These are phyloP conservation scores for Anastrepha ludens DNA, from an alignment of 1,140 invertebrate genomes.

Conservation along the genomic window DNA sequence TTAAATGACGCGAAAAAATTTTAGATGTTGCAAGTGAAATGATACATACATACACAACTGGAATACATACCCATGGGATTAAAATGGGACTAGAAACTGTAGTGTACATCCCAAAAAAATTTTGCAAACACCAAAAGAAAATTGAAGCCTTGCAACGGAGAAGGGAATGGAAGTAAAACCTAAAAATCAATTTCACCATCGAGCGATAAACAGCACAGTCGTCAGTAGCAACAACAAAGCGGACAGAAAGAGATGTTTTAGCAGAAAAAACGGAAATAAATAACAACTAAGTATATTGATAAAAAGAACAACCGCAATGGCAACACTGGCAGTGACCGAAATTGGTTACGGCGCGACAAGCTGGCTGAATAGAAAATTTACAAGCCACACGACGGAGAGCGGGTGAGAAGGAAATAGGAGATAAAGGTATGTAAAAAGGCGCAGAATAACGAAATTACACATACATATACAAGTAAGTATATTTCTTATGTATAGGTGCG, in stretches of 20 bases:
- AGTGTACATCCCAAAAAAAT: neutral
- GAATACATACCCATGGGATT: constrained; percentile 2
- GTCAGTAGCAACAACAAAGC: neutral
- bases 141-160: no score
- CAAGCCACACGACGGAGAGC: neutral
- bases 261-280: neutral
- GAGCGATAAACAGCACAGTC: neutral
- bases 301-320: neutral
- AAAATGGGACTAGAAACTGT: constrained; percentile 5
- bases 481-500: no score
- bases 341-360: neutral
- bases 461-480: no score
- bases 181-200: neutral
- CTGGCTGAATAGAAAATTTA: neutral
- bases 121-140: neutral
- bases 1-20: neutral
- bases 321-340: neutral
- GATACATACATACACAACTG: neutral
- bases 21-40: neutral
- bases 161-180: neutral
- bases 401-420: no score
- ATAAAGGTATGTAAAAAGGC: neutral
- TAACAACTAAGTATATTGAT: neutral
- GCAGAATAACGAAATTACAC: neutral
- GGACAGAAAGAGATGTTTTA: neutral